Percentiles rank a stretch among this genome's conserved stretches.
Conservation (phyloP, 2,797 vertebrate species). For the Bryconaethiops microstoma region DNA sequence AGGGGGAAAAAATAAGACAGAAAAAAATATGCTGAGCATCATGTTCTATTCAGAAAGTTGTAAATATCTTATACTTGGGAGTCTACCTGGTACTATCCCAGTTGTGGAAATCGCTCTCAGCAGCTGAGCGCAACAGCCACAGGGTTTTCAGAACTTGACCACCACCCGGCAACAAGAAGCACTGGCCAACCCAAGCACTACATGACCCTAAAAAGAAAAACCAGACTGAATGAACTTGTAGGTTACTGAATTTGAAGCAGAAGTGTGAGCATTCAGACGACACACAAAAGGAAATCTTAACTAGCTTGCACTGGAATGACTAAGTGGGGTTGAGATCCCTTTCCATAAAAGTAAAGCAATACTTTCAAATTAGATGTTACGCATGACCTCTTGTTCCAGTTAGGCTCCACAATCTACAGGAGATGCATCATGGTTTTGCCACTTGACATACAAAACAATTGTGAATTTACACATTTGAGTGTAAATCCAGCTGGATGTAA, state of each 20-base stretch:
- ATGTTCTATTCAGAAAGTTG: background rate
- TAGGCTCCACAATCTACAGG: no score
- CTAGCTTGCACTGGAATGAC: background rate
- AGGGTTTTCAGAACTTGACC: slow-evolving; percentile 51
- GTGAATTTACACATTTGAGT: no score
- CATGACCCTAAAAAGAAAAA: slow-evolving; percentile 46
- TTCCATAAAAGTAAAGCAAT: background rate
- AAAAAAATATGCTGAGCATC: background rate
- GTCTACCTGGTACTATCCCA: slow-evolving; percentile 59
- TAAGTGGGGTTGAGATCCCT: background rate
- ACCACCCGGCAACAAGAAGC: slow-evolving; percentile 49
- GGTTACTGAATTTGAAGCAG: background rate
- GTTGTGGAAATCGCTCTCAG: slow-evolving; percentile 34
- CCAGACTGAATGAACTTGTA: background rate
- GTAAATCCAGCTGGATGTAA: no score
- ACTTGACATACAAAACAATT: no score
- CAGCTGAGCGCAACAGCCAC: slow-evolving; percentile 58
- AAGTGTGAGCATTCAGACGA: background rate
- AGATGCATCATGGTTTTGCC: no score
- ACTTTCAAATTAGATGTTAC: no score
- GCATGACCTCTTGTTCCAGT: no score
- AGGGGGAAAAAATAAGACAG: background rate
- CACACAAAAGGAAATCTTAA: background rate
- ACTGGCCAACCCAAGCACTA: slow-evolving; percentile 61
- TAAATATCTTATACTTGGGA: background rate